A percentile compares a stretch with the other conserved stretches of the same genome.
Conservation (phyloP, 2,113 vertebrate species). For the Cyanoramphus novaezelandiae region DNA sequence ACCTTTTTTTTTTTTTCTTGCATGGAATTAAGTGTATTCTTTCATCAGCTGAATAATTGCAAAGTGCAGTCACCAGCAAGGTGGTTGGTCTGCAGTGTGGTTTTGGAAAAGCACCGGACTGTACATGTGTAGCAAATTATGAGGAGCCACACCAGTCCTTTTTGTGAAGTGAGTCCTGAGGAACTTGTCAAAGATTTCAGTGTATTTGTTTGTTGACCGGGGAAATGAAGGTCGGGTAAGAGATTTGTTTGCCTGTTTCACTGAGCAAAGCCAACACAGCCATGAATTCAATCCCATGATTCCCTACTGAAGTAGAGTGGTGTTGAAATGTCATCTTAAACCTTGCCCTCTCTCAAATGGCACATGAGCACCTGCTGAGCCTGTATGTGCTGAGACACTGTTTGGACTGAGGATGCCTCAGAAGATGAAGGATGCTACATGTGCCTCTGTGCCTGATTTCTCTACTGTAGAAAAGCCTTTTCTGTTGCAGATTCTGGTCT, state of each 20-base stretch:
- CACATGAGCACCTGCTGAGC: background rate
- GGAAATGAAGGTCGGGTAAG: background rate
- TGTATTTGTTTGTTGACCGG: background rate
- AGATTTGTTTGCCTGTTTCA: background rate
- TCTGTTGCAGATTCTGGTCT: background rate
- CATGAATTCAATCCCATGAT: background rate
- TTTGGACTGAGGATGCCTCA: background rate
- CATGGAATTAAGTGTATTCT: background rate
- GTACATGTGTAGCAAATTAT: background rate
- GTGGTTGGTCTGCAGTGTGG: background rate
- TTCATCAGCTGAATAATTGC: background rate
- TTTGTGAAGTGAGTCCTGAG: background rate
- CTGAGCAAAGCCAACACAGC: background rate
- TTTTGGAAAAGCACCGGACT: background rate
- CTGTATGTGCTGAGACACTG: background rate
- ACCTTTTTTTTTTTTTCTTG: background rate
- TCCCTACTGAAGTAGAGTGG: background rate
- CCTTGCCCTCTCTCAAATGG: background rate
- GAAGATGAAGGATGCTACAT: background rate
- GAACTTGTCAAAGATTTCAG: background rate
- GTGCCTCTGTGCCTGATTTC: background rate
- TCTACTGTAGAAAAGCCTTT: background rate
- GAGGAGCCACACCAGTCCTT: background rate
- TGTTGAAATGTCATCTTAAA: background rate
- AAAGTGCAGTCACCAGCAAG: background rate